A percentile compares a stretch with the other conserved stretches of the same genome.
Conservation (phyloP, 2,888 invertebrate species). For the Phorcus lineatus region DNA sequence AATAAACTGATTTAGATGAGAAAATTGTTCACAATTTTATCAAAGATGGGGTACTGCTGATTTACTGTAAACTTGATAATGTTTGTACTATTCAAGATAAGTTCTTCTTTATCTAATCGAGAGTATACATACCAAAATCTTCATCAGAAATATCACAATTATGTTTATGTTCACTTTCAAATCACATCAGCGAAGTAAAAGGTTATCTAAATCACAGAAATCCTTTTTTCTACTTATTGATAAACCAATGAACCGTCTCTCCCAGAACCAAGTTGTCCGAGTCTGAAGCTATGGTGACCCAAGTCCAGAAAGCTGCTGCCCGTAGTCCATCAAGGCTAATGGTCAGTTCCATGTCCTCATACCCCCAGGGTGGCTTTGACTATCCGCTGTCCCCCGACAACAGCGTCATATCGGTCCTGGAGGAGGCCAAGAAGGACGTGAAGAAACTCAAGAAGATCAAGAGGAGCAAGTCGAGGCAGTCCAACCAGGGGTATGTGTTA, state of each 20-base stretch:
- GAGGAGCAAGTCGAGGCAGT: conserved; percentile 33
- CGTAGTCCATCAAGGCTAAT: conserved; percentile 47
- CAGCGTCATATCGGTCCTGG: conserved; percentile 78
- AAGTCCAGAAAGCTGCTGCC: conserved; percentile 77
- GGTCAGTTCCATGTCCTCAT: conserved; percentile 41
- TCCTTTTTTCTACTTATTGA: too few species aligned
- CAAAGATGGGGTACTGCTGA: too few species aligned
- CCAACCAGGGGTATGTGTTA: conserved; percentile 43
- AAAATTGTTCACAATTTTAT: too few species aligned
- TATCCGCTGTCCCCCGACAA: conserved; percentile 45
- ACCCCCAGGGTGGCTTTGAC: conserved; percentile 21
- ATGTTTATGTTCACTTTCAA: too few species aligned
- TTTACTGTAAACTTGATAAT: too few species aligned
- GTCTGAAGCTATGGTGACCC: conserved; percentile 87
- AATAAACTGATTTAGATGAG: too few species aligned
- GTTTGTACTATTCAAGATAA: too few species aligned
- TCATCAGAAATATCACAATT: too few species aligned
- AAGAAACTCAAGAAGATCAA: conserved; percentile 70
- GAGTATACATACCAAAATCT: too few species aligned
- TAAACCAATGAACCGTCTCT: not conserved
- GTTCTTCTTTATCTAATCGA: too few species aligned
- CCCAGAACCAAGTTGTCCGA: conserved; percentile 87
- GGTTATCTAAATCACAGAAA: too few species aligned
- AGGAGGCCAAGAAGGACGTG: conserved; percentile 88
- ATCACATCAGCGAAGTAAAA: too few species aligned